A percentile compares a stretch with the other conserved stretches of the same genome.
Evolutionary conservation across 2,888 invertebrate genomes (phyloP).

Genomic region (Epirrita christyi): DNA sequence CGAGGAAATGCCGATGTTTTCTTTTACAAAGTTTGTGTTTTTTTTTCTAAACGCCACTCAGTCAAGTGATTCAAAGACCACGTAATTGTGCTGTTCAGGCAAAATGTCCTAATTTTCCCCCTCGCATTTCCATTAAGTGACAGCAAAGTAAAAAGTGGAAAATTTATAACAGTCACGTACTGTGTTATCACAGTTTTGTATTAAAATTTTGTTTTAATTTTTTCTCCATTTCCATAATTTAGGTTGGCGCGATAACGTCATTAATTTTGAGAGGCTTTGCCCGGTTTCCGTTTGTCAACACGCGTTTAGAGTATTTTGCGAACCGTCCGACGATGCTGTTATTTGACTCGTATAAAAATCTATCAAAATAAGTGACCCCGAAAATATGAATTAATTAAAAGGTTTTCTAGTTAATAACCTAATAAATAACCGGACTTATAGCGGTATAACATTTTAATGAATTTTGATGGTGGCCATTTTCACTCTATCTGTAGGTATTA

Average conservation of each 20-base stretch:
- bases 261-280: slow-evolving; percentile 33
- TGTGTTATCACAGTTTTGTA: slow-evolving; percentile 65
- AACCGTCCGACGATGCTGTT: slow-evolving; percentile 2
- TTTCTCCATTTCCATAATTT: slow-evolving; percentile 38
- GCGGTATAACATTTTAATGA: slow-evolving; percentile 14
- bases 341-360: slow-evolving; percentile 1
- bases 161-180: slow-evolving; percentile 67
- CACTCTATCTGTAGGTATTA: slow-evolving; percentile 13
- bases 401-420: slow-evolving; percentile 15
- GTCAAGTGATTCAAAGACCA: slow-evolving; percentile 55
- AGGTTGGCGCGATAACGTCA: slow-evolving; percentile 32
- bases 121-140: slow-evolving; percentile 62
- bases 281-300: slow-evolving; percentile 27
- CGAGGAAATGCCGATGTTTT: slow-evolving; percentile 37
- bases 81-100: slow-evolving; percentile 64
- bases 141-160: slow-evolving; percentile 64
- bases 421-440: slow-evolving; percentile 19
- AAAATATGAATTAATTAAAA: slow-evolving; percentile 9
- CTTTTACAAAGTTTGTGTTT: slow-evolving; percentile 45
- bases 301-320: slow-evolving; percentile 17
- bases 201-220: slow-evolving; percentile 60
- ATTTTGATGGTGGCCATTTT: slow-evolving; percentile 20
- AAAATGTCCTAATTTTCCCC: slow-evolving; percentile 61
- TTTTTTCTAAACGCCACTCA: slow-evolving; percentile 49
- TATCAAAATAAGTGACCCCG: slow-evolving; percentile 3